A percentile compares a stretch with the other conserved stretches of the same genome.
These are phyloP conservation scores for Luehdorfia chinensis DNA, from an alignment of 1,140 invertebrate species.

Conservation along the genomic window DNA sequence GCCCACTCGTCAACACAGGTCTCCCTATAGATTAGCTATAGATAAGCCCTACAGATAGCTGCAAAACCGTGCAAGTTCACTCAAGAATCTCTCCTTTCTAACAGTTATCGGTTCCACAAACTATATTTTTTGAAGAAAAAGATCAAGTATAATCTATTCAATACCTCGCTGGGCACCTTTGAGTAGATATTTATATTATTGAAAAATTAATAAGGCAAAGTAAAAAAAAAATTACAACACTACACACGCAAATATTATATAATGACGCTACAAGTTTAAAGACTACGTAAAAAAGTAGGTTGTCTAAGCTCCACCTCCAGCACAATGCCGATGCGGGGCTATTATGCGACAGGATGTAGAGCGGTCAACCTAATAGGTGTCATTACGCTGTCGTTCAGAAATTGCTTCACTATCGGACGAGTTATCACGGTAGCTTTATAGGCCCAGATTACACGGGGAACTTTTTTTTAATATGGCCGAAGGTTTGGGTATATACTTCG, in stretches of 20 bases:
- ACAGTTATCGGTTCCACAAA: too few relatives aligned
- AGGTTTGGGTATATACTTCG: conserved; percentile 25
- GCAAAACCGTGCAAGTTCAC: too few relatives aligned
- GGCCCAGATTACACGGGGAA: conserved; percentile 64
- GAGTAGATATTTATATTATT: too few relatives aligned
- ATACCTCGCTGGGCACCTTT: too few relatives aligned
- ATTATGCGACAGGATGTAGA: conserved; percentile 70
- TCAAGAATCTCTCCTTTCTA: too few relatives aligned
- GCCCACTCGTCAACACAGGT: too few relatives aligned
- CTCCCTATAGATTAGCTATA: too few relatives aligned
- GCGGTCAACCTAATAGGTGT: conserved; percentile 63
- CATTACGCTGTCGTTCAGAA: conserved; percentile 71
- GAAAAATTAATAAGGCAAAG: too few relatives aligned
- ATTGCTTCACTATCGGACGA: conserved; percentile 71
- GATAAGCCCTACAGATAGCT: too few relatives aligned
- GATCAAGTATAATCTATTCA: too few relatives aligned
- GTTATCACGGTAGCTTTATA: conserved; percentile 67
- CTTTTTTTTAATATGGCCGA: conserved; percentile 24
- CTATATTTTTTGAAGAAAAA: too few relatives aligned
- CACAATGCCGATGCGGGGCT: conserved; percentile 28
- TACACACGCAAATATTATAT: conserved; percentile 5
- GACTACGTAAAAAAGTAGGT: conserved; percentile 45
- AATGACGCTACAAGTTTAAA: background rate
- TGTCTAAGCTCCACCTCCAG: conserved; percentile 40
- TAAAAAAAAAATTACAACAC: background rate